These are phyloP conservation scores for Melanotaenia parkinsoni DNA, from an alignment of 2,797 vertebrate species.

Conservation along the genomic window DNA sequence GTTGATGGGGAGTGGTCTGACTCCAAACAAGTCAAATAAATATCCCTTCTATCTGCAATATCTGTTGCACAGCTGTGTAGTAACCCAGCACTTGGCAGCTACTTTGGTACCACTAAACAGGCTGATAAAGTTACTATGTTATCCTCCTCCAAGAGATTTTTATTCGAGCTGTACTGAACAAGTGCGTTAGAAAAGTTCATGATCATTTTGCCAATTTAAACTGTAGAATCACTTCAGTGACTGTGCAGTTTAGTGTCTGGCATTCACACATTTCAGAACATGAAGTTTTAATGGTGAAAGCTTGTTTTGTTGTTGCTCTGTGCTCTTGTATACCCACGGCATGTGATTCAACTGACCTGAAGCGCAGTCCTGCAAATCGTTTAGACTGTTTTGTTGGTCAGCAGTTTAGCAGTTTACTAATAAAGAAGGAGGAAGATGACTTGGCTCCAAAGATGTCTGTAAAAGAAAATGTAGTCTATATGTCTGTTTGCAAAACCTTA, in stretches of 20 bases:
- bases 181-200: background rate
- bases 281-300: too few species aligned
- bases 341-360: too few species aligned
- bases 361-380: background rate
- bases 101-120: constrained; percentile 2
- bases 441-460: too few species aligned
- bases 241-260: background rate
- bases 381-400: background rate
- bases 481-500: too few species aligned
- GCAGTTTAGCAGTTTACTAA: background rate
- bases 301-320: background rate
- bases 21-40: constrained; percentile 17
- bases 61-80: constrained; percentile 49
- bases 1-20: background rate
- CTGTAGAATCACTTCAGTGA: too few species aligned
- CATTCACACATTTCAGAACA: background rate
- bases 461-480: too few species aligned
- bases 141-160: constrained; percentile 13
- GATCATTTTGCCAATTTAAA: constrained; percentile 7
- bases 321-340: background rate
- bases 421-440: too few species aligned
- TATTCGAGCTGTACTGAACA: background rate
- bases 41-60: constrained; percentile 12
- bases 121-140: constrained; percentile 25
- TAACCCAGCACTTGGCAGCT: constrained; percentile 28